Base-by-base conservation (phyloP, 2,797 vertebrate species). In the Nannoperca australis region DNA sequence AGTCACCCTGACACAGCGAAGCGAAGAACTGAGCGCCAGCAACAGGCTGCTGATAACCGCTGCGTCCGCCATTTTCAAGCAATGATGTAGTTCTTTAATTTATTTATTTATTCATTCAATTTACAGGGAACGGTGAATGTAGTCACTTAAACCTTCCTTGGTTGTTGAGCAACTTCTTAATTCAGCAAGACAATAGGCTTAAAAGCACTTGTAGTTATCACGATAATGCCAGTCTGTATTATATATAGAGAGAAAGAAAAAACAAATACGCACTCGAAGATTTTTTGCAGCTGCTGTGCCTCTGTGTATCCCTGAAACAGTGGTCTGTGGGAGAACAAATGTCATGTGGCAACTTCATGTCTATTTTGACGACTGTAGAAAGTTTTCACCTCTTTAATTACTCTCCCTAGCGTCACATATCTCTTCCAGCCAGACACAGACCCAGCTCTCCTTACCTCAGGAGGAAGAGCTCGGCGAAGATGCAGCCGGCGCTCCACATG, bases 401-500 rank as follows among this genome's bases (percentile, higher is more conserved):
- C 3, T 27, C 42, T 50, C 27, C 32, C 9, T 3, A 22, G n/a
- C 1, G 11, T 65, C 13, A 14, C 24, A 67, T 40, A 49, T 73
- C 69, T 75, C 62, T 7, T 63, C 32, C 4, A 45, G 40, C 45
- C 58, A 63, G 22, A 67, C 55, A 38, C 8, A 34, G 44, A 62
- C 61, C 55, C 13, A 7, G 20, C 10, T 2, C 3, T 7, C 44
- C 80, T 73, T 63, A 96, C 95, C 88, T 95, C 71, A 94, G 45
- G 70, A 95, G 91, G 85, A 95, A 92, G 63, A 96, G 94, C 84
- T 96, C 95, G 0, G 95, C 95, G 2, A 96, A 95, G 85, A 96
- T 93, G 86, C 96, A 96, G 73, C 95, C 95, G 1, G 80, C 93
- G 47, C 96, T 96, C 96, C 96, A 96, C 66, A 95, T 76, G 83